Percentiles rank a stretch among this genome's conserved stretches.
phyloP scores from a whole-genome alignment of 2,797 vertebrate genomes.

The Heteromormyrus szaboi region DNA sequence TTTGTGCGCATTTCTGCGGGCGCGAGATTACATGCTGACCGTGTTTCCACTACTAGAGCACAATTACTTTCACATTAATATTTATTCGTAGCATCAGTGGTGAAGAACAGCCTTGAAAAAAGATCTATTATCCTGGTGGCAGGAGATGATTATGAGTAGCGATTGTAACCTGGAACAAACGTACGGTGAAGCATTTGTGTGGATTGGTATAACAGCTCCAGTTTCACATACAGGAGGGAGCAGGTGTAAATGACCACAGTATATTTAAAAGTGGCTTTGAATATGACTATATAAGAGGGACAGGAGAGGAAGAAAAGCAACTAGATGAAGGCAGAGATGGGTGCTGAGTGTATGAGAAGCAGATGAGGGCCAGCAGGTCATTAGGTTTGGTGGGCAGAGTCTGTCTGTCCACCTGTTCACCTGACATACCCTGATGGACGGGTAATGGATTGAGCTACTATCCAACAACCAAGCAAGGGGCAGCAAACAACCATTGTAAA shows the following conservation, averaged over 20 bases:
- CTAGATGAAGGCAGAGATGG: constrained; percentile 43
- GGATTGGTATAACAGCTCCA: not conserved
- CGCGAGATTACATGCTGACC: not conserved
- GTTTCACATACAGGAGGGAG: not conserved
- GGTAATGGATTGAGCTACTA: constrained; percentile 16
- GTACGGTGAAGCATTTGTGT: not conserved
- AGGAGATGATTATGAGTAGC: not conserved
- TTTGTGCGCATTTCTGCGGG: not conserved
- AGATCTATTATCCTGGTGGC: not conserved
- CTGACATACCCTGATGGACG: constrained; percentile 51
- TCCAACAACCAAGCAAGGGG: constrained; percentile 7
- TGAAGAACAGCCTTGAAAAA: not conserved
- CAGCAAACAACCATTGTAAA: not conserved
- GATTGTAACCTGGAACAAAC: not conserved
- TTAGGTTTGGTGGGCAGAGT: constrained; percentile 71
- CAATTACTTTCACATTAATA: constrained; percentile 9
- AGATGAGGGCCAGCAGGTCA: constrained; percentile 70
- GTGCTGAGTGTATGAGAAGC: constrained; percentile 55
- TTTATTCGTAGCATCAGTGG: not conserved
- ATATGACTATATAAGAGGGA: not conserved
- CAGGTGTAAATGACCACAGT: not conserved
- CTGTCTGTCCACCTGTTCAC: constrained; percentile 64
- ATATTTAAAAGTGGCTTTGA: not conserved
- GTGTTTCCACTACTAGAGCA: not conserved
- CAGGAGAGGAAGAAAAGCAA: not conserved